Evolutionary conservation across 2,113 vertebrate genomes (phyloP), one percentile per base, ranked within the genome.

Genomic region (Argyrosomus japonicus): DNA sequence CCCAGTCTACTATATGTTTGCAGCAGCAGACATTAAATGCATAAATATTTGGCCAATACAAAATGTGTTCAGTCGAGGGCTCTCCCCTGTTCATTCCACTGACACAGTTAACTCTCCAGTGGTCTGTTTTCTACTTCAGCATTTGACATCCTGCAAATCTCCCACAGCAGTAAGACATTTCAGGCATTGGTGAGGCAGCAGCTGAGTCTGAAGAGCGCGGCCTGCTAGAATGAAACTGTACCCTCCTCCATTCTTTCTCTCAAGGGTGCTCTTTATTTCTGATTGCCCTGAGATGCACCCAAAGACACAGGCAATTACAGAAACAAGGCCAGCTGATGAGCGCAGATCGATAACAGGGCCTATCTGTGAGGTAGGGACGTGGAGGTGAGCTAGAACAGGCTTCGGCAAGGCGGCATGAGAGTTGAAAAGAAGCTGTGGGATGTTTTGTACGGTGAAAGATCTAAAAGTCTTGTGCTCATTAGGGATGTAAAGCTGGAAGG

Each of bases 401-500:
- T 23, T 23, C 21, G 40, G 81, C 10, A 8, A 27, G 21, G 48
- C 13, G 29, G 51, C 2, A 9, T 62, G 36, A 58, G 53, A 18
- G 58, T 23, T 5, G 36, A 9, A 25, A 67, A 61, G 32, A 23
- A 68, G 68, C 25, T 47, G 62, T 32, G 9, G 53, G 19, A 9
- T 50, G 47, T 21, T 47, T 27, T 53, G 64, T 82, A 6, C 45
- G 1, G 18, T 32, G 60, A 75, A 64, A 47, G 50, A 36, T 80
- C 75, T 92, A 81, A 88, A 82, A 64, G 51, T 85, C 13, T 82
- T 95, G 82, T 92, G 90, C 84, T 86, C 69, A 27, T 69, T 92
- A 99, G 98, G 94, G 98, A 99, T 56, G 79, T 96, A 88, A 99
- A 97, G 93, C 85, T 95, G 94, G 98, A 99, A 14, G 95, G 96